A percentile compares a stretch with the other conserved stretches of the same genome.
These are phyloP conservation scores for Rhynchophorus ferrugineus DNA, from an alignment of 1,140 invertebrate species.

Conservation along the genomic window DNA sequence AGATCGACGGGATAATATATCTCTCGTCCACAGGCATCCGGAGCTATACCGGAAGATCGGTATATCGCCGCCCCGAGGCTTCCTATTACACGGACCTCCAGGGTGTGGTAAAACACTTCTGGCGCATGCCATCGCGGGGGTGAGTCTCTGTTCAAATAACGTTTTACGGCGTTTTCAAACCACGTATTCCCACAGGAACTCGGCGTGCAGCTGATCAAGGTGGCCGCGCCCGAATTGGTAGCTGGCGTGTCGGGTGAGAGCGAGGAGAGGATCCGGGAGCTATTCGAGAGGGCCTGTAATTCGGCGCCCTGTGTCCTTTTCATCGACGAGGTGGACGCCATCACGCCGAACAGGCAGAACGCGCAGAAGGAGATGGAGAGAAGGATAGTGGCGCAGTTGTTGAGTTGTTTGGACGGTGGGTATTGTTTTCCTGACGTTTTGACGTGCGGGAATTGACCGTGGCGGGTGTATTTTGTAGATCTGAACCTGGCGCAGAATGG, in stretches of 20 bases:
- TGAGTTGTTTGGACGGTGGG: conserved; percentile 78
- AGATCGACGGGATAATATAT: too few species aligned
- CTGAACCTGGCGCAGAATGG: conserved; percentile 54
- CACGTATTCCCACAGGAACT: conserved; percentile 46
- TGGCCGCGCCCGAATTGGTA: conserved; percentile 85
- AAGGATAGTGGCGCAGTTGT: conserved; percentile 86
- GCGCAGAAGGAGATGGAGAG: conserved; percentile 92
- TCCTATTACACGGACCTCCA: conserved; percentile 84
- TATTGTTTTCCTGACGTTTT: not conserved
- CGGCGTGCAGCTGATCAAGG: conserved; percentile 69
- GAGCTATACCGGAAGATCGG: conserved; percentile 74
- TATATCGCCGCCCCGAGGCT: conserved; percentile 72
- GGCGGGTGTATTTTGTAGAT: conserved; percentile 37
- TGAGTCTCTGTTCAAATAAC: not conserved
- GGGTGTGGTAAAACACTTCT: conserved; percentile 90
- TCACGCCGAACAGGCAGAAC: conserved; percentile 77
- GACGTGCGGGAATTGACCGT: not conserved
- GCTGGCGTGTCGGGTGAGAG: conserved; percentile 91
- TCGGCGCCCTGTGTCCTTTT: conserved; percentile 81
- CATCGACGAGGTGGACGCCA: conserved; percentile 89
- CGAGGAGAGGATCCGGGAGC: conserved; percentile 82
- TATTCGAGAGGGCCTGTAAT: conserved; percentile 77
- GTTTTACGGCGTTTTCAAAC: not conserved
- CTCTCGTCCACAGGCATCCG: conserved; percentile 63
- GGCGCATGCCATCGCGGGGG: conserved; percentile 84